Evolutionary conservation across 1,140 invertebrate species (phyloP), one percentile per base, ranked within the genome.

Genomic region (Zaprionus tsacasi): DNA sequence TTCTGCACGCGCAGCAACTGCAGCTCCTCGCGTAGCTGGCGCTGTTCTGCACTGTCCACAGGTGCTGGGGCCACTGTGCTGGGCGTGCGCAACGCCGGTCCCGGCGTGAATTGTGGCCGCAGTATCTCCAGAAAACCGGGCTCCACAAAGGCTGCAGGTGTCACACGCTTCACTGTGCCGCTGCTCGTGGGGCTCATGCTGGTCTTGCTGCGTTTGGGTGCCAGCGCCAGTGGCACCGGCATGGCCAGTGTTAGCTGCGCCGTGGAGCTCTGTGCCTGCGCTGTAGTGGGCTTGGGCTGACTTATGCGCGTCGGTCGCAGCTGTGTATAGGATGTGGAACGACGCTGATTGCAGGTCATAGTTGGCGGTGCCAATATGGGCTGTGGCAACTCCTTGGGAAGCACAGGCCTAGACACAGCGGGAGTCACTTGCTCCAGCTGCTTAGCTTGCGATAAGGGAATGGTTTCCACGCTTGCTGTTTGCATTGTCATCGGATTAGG

Each of bases 61-160:
- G 66, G 61, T 7, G 27, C 27, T 3, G 83, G 57, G 61, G 35
- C 92, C 58, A 93, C 93, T 6, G 93, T 63, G 45, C 78, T 81
- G 2, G 94, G 94, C 6, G 95, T 95, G 2, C 95, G 95, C 65
- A 97, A 94, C 21, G 95, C 94, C 91, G 96, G 96, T 0, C 97
- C 97, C 2, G 96, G 96, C 13, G 96, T 97, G 91, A 96, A 98
- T 92, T 97, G 96, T 6, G 97, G 96, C 70, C 96, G 97, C 38
- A 97, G 92, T n/a, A 96, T 98, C 93, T 97, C 97, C 73, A 98
- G 96, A 93, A 98, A 98, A 35, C 96, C 96, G 25, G 96, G 97
- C 95, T 98, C 90, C 15, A 92, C 91, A 64, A 92, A 92, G 3
- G 90, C 78, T 7, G 85, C 68, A 0, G 82, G 81, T 0, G 78